Percentiles rank a stretch among this genome's conserved stretches.
Conservation (phyloP, 2,888 invertebrate genomes). For the Tethea ocularis region DNA sequence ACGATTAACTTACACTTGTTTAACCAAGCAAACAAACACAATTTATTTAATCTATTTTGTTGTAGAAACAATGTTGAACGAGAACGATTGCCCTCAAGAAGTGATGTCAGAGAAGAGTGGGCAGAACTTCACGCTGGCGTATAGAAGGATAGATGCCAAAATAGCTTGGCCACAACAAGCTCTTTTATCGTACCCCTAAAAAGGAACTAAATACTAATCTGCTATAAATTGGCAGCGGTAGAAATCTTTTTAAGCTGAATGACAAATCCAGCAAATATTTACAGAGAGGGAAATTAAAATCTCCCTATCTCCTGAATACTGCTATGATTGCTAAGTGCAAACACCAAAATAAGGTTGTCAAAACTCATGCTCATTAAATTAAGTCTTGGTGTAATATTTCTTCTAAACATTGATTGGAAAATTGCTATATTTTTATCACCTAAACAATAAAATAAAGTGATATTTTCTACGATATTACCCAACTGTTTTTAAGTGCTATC, state of each 20-base stretch:
- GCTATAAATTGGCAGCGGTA: slow-evolving; percentile 27
- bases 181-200: slow-evolving; percentile 70
- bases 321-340: neutral
- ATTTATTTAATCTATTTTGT: neutral
- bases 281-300: neutral
- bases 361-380: neutral
- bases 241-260: slow-evolving; percentile 34
- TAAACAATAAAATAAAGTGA: slow-evolving; percentile 68
- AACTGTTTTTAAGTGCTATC: slow-evolving; percentile 54
- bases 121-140: slow-evolving; percentile 95
- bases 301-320: neutral
- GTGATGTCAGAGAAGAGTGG: slow-evolving; percentile 89
- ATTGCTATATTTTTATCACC: slow-evolving; percentile 69
- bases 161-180: slow-evolving; percentile 96
- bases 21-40: too few relatives aligned
- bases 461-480: slow-evolving; percentile 75
- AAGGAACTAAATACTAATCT: slow-evolving; percentile 21
- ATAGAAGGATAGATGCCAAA: slow-evolving; percentile 97
- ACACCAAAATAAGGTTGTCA: slow-evolving; percentile 1
- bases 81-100: slow-evolving; percentile 95
- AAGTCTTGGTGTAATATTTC: slow-evolving; percentile 5
- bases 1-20: too few relatives aligned
- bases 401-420: slow-evolving; percentile 31
- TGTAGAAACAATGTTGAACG: slow-evolving; percentile 93
- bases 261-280: too few relatives aligned